Evolutionary conservation across 2,113 vertebrate genomes (phyloP).

Genomic region (Girardinichthys multiradiatus): DNA sequence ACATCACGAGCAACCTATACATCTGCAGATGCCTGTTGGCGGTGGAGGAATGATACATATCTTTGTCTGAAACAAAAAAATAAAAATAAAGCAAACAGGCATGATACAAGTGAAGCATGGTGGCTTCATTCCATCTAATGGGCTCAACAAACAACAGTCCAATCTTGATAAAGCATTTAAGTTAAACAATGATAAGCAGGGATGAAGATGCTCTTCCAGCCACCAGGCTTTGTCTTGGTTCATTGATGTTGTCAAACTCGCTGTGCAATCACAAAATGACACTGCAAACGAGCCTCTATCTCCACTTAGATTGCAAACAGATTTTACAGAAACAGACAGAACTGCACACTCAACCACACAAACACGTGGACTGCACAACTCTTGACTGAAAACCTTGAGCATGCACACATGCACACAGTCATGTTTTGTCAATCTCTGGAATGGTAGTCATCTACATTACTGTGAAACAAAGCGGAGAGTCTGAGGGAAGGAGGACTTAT

Average conservation of each 20-base stretch:
- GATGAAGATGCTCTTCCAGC: constrained; percentile 53
- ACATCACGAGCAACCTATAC: background rate
- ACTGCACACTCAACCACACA: constrained; percentile 6
- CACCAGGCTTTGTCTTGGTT: constrained; percentile 40
- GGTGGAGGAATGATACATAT: background rate
- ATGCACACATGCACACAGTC: constrained; percentile 16
- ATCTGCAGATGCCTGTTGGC: constrained; percentile 4
- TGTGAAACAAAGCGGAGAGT: constrained; percentile 46
- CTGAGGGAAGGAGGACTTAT: constrained; percentile 36
- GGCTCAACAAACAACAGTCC: constrained; percentile 19
- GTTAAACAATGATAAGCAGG: constrained; percentile 57
- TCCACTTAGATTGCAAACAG: constrained; percentile 25
- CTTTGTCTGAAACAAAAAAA: constrained; percentile 3
- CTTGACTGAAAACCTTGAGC: background rate
- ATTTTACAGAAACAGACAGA: constrained; percentile 23
- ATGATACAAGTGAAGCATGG: background rate
- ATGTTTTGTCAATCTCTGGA: constrained; percentile 31
- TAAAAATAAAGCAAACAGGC: constrained; percentile 11
- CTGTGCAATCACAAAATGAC: constrained; percentile 29
- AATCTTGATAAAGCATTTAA: constrained; percentile 55
- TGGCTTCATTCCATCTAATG: constrained; percentile 14
- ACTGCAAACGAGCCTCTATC: constrained; percentile 35
- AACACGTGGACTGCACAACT: background rate
- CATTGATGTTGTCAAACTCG: constrained; percentile 66
- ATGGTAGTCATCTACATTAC: constrained; percentile 52